Conservation (phyloP, 1,140 invertebrate genomes). For the Ladona fulva region DNA sequence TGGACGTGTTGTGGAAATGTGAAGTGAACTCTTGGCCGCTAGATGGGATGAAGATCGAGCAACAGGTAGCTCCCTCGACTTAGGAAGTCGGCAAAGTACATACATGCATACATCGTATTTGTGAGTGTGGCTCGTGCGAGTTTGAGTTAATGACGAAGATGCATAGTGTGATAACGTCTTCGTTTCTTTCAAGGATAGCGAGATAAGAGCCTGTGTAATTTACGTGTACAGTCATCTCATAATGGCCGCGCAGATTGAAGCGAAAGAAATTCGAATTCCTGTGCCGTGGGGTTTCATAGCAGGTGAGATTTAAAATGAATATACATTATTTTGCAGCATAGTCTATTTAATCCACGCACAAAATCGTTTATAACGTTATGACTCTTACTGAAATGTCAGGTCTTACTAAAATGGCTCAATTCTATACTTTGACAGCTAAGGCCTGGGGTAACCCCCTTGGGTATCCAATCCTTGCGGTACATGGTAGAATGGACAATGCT, state of each 20-base stretch:
- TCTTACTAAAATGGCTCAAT: background rate
- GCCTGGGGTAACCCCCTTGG: slow-evolving; percentile 23
- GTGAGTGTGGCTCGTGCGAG: too few relatives aligned
- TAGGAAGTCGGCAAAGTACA: too few relatives aligned
- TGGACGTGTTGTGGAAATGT: too few relatives aligned
- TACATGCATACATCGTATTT: too few relatives aligned
- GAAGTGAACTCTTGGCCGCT: too few relatives aligned
- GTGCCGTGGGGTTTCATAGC: slow-evolving; percentile 11
- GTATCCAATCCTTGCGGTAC: slow-evolving; percentile 24
- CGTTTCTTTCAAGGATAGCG: too few relatives aligned
- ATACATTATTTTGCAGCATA: background rate
- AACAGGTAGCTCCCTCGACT: too few relatives aligned
- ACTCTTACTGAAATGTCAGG: background rate
- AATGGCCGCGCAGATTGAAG: background rate
- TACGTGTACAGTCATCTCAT: too few relatives aligned
- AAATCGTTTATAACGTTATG: background rate
- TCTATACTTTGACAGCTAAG: slow-evolving; percentile 23
- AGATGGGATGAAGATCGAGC: too few relatives aligned
- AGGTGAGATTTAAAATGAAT: slow-evolving; percentile 21
- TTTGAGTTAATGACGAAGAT: too few relatives aligned
- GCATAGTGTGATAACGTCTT: too few relatives aligned
- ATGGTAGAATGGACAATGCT: slow-evolving; percentile 48
- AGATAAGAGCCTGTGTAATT: too few relatives aligned
- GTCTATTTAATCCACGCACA: background rate
- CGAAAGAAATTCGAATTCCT: slow-evolving; percentile 8